These are phyloP conservation scores for Tillus elongatus DNA, from an alignment of 2,888 invertebrate species.

Conservation along the genomic window DNA sequence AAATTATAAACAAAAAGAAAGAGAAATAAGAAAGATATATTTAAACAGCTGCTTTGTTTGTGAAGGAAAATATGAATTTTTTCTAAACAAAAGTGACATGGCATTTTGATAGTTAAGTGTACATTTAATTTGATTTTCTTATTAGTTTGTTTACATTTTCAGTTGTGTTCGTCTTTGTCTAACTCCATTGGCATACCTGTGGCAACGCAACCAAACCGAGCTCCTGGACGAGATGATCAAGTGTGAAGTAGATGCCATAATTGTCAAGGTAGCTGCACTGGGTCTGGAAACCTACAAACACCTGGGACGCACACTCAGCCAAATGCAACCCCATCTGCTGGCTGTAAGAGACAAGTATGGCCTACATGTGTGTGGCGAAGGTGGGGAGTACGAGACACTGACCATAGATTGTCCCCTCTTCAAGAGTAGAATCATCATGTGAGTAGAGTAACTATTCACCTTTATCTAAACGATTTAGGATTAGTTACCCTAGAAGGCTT, in stretches of 20 bases:
- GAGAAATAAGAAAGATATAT: too few relatives aligned
- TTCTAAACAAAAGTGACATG: too few relatives aligned
- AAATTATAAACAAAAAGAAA: too few relatives aligned
- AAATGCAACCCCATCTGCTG: slow-evolving; percentile 79
- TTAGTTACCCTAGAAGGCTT: too few relatives aligned
- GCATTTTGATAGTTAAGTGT: too few relatives aligned
- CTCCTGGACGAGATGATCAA: slow-evolving; percentile 94
- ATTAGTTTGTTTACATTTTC: slow-evolving; percentile 20
- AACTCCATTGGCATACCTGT: slow-evolving; percentile 84
- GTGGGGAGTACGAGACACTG: slow-evolving; percentile 98
- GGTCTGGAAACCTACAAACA: slow-evolving; percentile 81
- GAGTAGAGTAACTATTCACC: too few relatives aligned
- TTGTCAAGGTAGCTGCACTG: slow-evolving; percentile 95
- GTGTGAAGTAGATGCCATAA: slow-evolving; percentile 82
- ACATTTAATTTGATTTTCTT: neutral
- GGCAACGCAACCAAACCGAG: slow-evolving; percentile 92
- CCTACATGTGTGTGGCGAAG: slow-evolving; percentile 94
- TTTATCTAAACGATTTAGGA: too few relatives aligned
- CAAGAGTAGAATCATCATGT: slow-evolving; percentile 82
- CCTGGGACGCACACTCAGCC: slow-evolving; percentile 74
- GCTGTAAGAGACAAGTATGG: slow-evolving; percentile 91
- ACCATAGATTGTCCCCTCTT: slow-evolving; percentile 96
- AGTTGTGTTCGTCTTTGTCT: slow-evolving; percentile 87
- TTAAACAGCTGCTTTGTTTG: too few relatives aligned
- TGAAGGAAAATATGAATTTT: too few relatives aligned